Evolutionary conservation across 2,888 invertebrate genomes (phyloP).

Genomic region (Diloba caeruleocephala): DNA sequence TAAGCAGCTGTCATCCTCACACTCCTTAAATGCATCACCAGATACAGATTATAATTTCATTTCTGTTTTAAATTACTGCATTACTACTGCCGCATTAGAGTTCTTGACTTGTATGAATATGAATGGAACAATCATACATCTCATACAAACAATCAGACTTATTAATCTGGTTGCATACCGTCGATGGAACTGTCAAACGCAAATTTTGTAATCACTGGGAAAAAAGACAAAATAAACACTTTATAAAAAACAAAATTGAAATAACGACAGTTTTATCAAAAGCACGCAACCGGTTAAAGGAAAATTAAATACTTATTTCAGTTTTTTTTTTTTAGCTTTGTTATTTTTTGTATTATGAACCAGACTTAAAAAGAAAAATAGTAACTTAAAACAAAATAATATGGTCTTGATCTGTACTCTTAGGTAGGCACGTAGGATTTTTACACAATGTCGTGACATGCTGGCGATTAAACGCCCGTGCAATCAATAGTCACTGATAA

Average conservation of each 20-base stretch:
- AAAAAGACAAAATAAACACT: conserved; percentile 29
- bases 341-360: conserved; percentile 49
- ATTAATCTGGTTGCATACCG: conserved; percentile 62
- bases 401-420: conserved; percentile 56
- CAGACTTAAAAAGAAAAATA: conserved; percentile 54
- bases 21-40: neutral
- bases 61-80: conserved; percentile 1
- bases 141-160: conserved; percentile 64
- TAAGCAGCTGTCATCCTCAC: neutral
- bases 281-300: conserved; percentile 56
- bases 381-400: conserved; percentile 51
- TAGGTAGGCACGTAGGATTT: conserved; percentile 57
- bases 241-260: conserved; percentile 31
- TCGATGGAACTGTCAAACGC: conserved; percentile 55
- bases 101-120: conserved; percentile 39
- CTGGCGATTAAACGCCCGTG: conserved; percentile 45
- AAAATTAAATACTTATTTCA: conserved; percentile 33
- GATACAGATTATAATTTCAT: neutral
- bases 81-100: conserved; percentile 25
- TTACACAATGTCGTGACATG: conserved; percentile 45
- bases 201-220: conserved; percentile 34
- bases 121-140: conserved; percentile 49
- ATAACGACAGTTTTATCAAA: conserved; percentile 48
- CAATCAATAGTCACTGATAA: conserved; percentile 50
- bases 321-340: conserved; percentile 43